These are phyloP conservation scores for Riparia riparia DNA, from an alignment of 2,113 vertebrate genomes.

Conservation along the genomic window DNA sequence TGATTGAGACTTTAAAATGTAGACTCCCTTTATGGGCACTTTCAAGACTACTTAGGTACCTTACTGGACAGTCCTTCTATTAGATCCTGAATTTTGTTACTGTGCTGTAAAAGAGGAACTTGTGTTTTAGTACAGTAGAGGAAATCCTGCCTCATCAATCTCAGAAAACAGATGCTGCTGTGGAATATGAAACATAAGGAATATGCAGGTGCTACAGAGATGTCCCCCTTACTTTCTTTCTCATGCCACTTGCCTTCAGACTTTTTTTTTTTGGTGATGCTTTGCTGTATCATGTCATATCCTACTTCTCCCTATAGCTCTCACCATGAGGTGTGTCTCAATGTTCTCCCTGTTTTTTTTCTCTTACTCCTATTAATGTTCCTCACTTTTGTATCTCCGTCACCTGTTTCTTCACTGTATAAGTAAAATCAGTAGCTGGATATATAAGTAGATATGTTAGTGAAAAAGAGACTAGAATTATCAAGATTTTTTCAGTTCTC, in stretches of 20 bases:
- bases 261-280: neutral
- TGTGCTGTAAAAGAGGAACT: neutral
- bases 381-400: neutral
- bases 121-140: neutral
- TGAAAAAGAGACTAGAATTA: neutral
- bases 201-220: neutral
- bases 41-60: neutral
- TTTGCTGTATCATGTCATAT: neutral
- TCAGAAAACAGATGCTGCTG: neutral
- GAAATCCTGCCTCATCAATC: neutral
- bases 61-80: neutral
- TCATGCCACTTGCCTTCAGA: neutral
- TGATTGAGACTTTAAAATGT: neutral
- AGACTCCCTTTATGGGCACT: neutral
- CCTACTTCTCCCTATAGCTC: neutral
- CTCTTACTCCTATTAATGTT: neutral
- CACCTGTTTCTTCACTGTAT: neutral
- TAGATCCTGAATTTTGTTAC: neutral
- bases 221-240: neutral
- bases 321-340: neutral
- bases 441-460: neutral
- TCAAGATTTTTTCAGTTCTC: neutral
- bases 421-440: neutral
- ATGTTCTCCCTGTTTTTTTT: neutral
- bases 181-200: neutral